These are phyloP conservation scores for Corythaixoides concolor DNA, from an alignment of 2,113 vertebrate genomes.

Conservation along the genomic window DNA sequence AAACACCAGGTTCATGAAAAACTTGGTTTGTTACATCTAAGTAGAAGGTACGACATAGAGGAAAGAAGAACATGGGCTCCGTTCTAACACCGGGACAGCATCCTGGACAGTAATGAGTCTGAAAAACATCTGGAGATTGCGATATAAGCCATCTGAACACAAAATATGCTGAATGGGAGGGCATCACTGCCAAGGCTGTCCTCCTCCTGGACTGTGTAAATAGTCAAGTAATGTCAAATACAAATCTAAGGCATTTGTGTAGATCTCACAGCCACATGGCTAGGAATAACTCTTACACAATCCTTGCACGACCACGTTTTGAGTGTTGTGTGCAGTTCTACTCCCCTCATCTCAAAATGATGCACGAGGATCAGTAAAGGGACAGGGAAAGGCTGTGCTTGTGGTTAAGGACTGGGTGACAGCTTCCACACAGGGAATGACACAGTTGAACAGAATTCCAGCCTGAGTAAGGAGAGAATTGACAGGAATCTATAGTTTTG, in stretches of 20 bases:
- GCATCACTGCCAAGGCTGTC: not conserved
- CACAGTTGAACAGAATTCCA: not conserved
- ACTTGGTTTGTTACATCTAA: not conserved
- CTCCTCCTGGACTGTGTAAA: not conserved
- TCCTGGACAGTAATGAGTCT: not conserved
- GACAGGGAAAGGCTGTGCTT: not conserved
- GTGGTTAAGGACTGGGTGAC: not conserved
- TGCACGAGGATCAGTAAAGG: not conserved
- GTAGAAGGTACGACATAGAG: not conserved
- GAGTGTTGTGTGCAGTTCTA: not conserved
- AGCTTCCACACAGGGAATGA: not conserved
- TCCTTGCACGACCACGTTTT: accelerated
- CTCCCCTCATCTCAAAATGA: not conserved
- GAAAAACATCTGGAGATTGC: not conserved
- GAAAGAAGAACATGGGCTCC: not conserved
- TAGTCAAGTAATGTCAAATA: not conserved
- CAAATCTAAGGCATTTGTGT: not conserved
- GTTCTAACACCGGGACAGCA: not conserved
- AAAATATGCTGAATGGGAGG: not conserved
- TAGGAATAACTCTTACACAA: not conserved
- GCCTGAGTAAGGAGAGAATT: not conserved
- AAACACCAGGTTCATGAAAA: not conserved
- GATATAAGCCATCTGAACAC: not conserved
- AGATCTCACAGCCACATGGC: not conserved
- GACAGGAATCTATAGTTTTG: not conserved